These are phyloP conservation scores for Poecilia wingei DNA, from an alignment of 2,797 vertebrate genomes.

Conservation along the genomic window DNA sequence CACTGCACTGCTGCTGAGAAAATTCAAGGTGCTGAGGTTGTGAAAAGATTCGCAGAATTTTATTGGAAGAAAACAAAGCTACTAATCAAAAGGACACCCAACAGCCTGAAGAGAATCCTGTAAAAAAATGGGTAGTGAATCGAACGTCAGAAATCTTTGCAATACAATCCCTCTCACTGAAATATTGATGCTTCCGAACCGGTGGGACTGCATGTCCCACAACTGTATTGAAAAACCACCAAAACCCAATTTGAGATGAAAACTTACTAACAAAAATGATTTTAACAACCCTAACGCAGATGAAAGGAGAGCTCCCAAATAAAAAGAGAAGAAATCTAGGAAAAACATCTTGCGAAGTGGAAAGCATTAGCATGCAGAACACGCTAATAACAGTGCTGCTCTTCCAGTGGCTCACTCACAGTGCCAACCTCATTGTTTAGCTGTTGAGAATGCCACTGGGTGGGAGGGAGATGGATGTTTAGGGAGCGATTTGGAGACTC, in stretches of 20 bases:
- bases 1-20: constrained; percentile 55
- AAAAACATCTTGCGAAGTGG: constrained; percentile 25
- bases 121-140: neutral
- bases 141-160: constrained; percentile 25
- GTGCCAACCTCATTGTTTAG: constrained; percentile 54
- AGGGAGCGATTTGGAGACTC: constrained; percentile 14
- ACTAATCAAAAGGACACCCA: constrained; percentile 22
- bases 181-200: neutral
- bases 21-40: constrained; percentile 61
- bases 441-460: constrained; percentile 44
- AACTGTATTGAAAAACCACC: neutral
- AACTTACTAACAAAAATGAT: constrained; percentile 6
- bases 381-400: constrained; percentile 34
- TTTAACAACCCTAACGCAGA: constrained; percentile 12
- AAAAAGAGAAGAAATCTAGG: constrained; percentile 18
- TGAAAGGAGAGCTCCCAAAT: neutral
- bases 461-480: constrained; percentile 7
- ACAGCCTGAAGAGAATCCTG: constrained; percentile 13
- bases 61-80: constrained; percentile 42
- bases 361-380: constrained; percentile 59
- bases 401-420: constrained; percentile 19
- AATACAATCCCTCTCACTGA: neutral
- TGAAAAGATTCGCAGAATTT: constrained; percentile 40
- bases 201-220: constrained; percentile 5
- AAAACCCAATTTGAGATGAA: neutral